A percentile compares a stretch with the other conserved stretches of the same genome.
These are phyloP conservation scores for Sebastiscus albofasciatus DNA, from an alignment of 2,797 vertebrate genomes.

Conservation along the genomic window DNA sequence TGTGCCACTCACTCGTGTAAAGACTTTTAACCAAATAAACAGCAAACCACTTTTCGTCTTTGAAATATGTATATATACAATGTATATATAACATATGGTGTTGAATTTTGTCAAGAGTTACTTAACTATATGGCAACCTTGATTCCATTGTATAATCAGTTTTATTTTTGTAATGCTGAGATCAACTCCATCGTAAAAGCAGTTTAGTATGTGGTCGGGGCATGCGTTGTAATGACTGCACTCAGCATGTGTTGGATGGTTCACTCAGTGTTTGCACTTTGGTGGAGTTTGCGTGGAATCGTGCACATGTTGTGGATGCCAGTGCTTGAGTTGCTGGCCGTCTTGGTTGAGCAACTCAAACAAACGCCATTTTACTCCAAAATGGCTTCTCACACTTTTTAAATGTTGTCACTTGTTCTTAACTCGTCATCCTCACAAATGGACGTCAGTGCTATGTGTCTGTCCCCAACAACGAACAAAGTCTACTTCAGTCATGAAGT, in stretches of 20 bases:
- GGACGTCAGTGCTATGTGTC: constrained; percentile 82
- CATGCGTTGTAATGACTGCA: constrained; percentile 93
- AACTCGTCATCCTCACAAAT: constrained; percentile 83
- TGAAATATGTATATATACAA: constrained; percentile 84
- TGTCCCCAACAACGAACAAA: constrained; percentile 90
- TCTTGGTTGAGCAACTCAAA: constrained; percentile 92
- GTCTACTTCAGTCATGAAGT: constrained; percentile 85
- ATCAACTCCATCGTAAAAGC: constrained; percentile 69
- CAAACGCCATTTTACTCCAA: constrained; percentile 92
- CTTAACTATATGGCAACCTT: constrained; percentile 71
- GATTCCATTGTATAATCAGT: constrained; percentile 88
- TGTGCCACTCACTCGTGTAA: constrained; percentile 75
- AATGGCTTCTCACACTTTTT: constrained; percentile 89
- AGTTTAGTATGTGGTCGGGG: constrained; percentile 80
- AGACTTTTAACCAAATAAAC: constrained; percentile 64
- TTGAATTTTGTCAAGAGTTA: constrained; percentile 68
- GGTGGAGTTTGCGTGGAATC: constrained; percentile 88
- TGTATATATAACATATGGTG: constrained; percentile 82
- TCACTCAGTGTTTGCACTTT: constrained; percentile 92
- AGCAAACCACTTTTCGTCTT: constrained; percentile 52
- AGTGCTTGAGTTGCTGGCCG: constrained; percentile 95
- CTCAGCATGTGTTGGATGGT: constrained; percentile 96
- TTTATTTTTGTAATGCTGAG: constrained; percentile 62
- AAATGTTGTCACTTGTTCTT: constrained; percentile 80
- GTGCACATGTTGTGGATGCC: constrained; percentile 89